Evolutionary conservation across 2,888 invertebrate genomes (phyloP), one percentile per base, ranked within the genome.

Genomic region (Zygogramma bicolorata): DNA sequence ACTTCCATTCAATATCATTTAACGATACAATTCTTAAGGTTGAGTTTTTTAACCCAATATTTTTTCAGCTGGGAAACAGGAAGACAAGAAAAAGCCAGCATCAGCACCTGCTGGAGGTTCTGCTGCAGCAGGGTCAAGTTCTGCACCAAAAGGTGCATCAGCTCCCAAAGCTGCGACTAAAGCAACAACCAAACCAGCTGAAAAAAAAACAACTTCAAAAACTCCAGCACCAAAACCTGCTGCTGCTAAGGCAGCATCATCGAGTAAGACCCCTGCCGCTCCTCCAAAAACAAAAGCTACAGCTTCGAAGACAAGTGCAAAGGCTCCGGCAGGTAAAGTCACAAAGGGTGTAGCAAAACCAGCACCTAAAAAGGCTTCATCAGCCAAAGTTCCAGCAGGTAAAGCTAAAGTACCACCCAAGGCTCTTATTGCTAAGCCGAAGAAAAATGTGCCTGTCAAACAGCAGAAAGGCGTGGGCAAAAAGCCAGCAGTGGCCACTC

Each of bases 381-480:
- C 84, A 34, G 80, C 79, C 3, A 86, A 90, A 89, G 81, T 77
- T 73, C 70, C 74, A 31, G 73, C 78, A 58, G 81, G 77, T 53
- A 82, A 81, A 70, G 77, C 71, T 31, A 84, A 83, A 62, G 80
- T 77, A 5, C 81, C 83, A 63, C 78, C 84, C 59, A 90, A 91
- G 81, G 88, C 89, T 79, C 49, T 81, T 6, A 75, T 87, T 13
- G 89, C 90, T 69, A 89, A 89, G 77, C 88, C 89, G 0, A 91
- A 91, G 81, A 88, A 88, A 73, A 88, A 88, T 86, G 89, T 89
- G 13, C 87, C 89, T 0, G 88, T 88, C 31, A 90, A 90, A 79
- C 85, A 85, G 65, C 88, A 89, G 78, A 91, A 90, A 84, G 90
- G 89, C 62, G 88, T 88, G 65, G 90, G 89, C 77, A 85, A 87